These are phyloP conservation scores for Illadopsis cleaveri DNA, from an alignment of 2,113 vertebrate species.

Conservation along the genomic window DNA sequence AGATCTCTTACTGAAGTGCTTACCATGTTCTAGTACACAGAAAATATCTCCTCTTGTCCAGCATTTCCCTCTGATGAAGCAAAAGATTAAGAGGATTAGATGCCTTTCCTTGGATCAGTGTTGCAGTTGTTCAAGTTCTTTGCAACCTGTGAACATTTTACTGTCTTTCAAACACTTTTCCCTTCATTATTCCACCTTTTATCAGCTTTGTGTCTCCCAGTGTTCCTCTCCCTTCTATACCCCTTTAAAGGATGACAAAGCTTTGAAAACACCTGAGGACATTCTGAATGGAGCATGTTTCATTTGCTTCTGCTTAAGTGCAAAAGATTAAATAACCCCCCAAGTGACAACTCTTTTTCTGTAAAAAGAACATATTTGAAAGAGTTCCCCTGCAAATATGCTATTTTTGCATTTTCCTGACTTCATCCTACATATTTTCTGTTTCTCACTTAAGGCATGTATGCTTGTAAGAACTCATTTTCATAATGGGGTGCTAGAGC, in stretches of 20 bases:
- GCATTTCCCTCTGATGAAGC: conserved; percentile 23
- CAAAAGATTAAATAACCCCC: not conserved
- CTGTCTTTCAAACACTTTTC: not conserved
- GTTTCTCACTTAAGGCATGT: not conserved
- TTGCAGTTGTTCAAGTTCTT: not conserved
- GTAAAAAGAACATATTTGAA: not conserved
- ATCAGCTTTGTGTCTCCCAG: not conserved
- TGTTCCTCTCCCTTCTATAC: not conserved
- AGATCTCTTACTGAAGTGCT: not conserved
- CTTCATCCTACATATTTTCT: not conserved
- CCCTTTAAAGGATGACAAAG: not conserved
- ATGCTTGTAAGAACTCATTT: not conserved
- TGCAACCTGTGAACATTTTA: not conserved
- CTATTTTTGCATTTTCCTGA: not conserved
- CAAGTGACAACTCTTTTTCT: not conserved
- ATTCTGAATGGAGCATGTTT: not conserved
- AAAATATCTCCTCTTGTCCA: conserved; percentile 27
- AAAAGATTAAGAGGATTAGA: conserved; percentile 55
- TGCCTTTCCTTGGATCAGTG: not conserved
- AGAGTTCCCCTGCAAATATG: not conserved
- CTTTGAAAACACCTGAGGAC: not conserved
- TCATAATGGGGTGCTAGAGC: not conserved
- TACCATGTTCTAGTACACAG: not conserved
- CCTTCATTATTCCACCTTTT: not conserved
- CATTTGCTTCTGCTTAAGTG: not conserved